Evolutionary conservation across 1,140 invertebrate genomes (phyloP).

Genomic region (Thaumetopoea pityocampa): DNA sequence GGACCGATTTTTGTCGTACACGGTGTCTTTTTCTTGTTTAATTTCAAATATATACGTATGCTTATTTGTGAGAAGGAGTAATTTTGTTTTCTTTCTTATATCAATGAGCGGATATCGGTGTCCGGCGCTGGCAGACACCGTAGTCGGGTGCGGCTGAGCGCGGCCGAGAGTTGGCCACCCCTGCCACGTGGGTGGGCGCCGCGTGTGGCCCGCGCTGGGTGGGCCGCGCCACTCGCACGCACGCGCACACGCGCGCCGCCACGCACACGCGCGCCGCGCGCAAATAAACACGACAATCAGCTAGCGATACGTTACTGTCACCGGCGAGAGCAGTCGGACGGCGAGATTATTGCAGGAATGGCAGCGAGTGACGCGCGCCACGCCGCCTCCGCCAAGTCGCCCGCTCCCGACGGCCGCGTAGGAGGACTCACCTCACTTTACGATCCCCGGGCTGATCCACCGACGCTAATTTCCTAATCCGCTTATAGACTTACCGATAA

Average conservation of each 20-base stretch:
- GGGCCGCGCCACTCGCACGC: constrained; percentile 54
- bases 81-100: no score
- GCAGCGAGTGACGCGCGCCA: constrained; percentile 40
- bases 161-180: constrained; percentile 50
- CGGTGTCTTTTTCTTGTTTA: no score
- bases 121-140: constrained; percentile 38
- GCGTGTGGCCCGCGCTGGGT: constrained; percentile 71
- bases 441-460: constrained; percentile 19
- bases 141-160: constrained; percentile 44
- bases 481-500: constrained; percentile 24
- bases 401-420: constrained; percentile 11
- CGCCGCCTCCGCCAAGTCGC: constrained; percentile 9
- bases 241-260: constrained; percentile 44
- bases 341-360: constrained; percentile 52
- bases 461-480: constrained; percentile 36
- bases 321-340: constrained; percentile 66
- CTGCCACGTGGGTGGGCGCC: constrained; percentile 67
- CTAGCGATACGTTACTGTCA: constrained; percentile 72
- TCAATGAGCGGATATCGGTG: constrained; percentile 46
- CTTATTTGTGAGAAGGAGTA: background rate
- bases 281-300: constrained; percentile 73
- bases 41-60: background rate
- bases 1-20: no score
- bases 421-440: constrained; percentile 23
- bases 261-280: constrained; percentile 52